Evolutionary conservation across 2,113 vertebrate genomes (phyloP).

Genomic region (Speoplatyrhinus poulsoni): DNA sequence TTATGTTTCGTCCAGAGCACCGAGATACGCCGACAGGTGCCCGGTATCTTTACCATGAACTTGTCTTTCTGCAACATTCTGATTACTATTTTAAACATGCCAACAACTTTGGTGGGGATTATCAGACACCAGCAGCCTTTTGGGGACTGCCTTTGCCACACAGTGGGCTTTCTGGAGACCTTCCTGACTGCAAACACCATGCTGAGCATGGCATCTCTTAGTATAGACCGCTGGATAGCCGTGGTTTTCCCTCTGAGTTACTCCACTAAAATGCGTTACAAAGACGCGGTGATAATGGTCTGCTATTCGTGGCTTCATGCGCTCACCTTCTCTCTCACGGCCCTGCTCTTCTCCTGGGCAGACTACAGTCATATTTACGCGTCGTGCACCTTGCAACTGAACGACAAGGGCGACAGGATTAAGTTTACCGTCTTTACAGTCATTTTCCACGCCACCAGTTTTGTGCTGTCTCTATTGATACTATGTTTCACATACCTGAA

Average conservation of each 20-base stretch:
- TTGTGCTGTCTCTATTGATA: conserved; percentile 81
- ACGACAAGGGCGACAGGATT: conserved; percentile 67
- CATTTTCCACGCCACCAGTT: conserved; percentile 82
- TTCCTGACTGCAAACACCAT: conserved; percentile 83
- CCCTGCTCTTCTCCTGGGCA: conserved; percentile 82
- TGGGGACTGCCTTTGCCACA: conserved; percentile 78
- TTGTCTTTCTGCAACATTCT: conserved; percentile 85
- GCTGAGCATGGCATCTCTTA: conserved; percentile 84
- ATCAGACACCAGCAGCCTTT: conserved; percentile 77
- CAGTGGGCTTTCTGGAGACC: conserved; percentile 83
- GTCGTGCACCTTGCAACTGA: conserved; percentile 80
- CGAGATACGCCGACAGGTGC: conserved; percentile 83
- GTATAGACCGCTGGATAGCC: conserved; percentile 85
- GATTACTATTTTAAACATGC: conserved; percentile 82
- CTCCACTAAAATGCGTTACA: conserved; percentile 84
- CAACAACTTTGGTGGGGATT: conserved; percentile 79
- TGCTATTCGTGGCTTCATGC: conserved; percentile 83
- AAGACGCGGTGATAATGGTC: conserved; percentile 83
- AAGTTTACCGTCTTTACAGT: conserved; percentile 82
- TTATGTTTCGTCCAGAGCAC: conserved; percentile 83
- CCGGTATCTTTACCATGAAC: conserved; percentile 83
- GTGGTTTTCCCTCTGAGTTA: conserved; percentile 86
- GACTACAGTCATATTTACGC: conserved; percentile 81
- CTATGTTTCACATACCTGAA: conserved; percentile 84
- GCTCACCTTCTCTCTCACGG: conserved; percentile 80